phyloP scores from a whole-genome alignment of 2,888 invertebrate species.

The Eupithecia pulchellata region DNA sequence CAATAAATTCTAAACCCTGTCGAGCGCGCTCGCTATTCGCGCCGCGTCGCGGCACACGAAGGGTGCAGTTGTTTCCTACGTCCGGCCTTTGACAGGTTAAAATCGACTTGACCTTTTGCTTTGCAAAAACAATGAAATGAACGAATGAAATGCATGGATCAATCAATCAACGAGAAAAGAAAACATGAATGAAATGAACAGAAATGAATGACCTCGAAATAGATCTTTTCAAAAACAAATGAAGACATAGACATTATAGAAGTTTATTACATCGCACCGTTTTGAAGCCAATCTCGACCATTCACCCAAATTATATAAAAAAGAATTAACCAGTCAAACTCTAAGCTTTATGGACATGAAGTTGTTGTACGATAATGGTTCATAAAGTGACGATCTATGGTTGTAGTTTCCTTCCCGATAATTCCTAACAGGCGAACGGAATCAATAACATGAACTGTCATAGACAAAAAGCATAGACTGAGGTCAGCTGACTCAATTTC shows the following conservation, averaged over 20 bases:
- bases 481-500: constrained; percentile 84
- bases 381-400: neutral
- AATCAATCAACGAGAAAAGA: neutral
- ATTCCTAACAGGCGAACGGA: constrained; percentile 37
- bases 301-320: neutral
- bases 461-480: constrained; percentile 74
- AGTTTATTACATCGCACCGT: too few species aligned
- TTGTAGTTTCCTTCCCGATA: neutral
- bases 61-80: too few species aligned
- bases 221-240: neutral
- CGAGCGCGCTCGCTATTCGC: too few species aligned
- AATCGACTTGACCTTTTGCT: constrained; percentile 9
- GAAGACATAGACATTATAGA: too few species aligned
- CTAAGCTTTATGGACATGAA: neutral
- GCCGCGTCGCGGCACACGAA: too few species aligned
- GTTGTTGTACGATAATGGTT: neutral
- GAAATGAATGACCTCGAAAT: too few species aligned
- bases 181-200: neutral
- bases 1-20: too few species aligned
- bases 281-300: neutral
- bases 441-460: constrained; percentile 67
- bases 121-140: constrained; percentile 17
- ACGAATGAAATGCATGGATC: neutral
- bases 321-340: neutral
- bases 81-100: too few species aligned